Base-by-base conservation (phyloP, 2,888 invertebrate species). In the Silvanus unidentatus region DNA sequence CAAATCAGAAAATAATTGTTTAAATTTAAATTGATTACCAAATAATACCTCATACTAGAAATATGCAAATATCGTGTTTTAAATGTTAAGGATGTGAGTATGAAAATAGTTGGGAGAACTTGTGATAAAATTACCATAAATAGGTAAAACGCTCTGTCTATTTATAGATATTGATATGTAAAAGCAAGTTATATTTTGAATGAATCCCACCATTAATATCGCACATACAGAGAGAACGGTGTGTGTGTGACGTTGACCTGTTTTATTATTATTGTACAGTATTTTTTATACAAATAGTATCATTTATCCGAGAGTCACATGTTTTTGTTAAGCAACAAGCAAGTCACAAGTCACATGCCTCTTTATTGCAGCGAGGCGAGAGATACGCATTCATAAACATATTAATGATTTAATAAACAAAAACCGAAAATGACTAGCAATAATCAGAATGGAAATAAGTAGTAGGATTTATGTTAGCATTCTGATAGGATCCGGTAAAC, bases 1-100 rank as follows among this genome's bases (percentile, higher is more conserved):
- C 45, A 50, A 50, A 55, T 53, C 48, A 50, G 45, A 43, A 44
- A 48, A 44, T 40, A 10, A 39, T 35, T 14, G 16, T 40, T 11
- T 39, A 4, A 37, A 9, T 10, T 14, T 27, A 39, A 39, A 39
- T 11, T 14, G 39, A 16, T n/a, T 32, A 32, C n/a, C 28, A 28
- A 32, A 22, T 22, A 22, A 22, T 22, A 22, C 22, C 22, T 22
- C 22, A 22, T 22, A 22, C n/a, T n/a, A 22, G 8, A 22, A 32
- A 32, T 11, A 4, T n/a, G 32, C n/a, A 28, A 28, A 28, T 6
- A 28, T 8, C 10, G 28, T 28, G 10, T 28, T 6, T 28, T 8
- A 10, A 28, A 8, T 10, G 10, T 28, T 28, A 6, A 28, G 10
- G 10, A 8, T 28, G 6, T 8, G 28, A 28, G 6, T 28, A 28